These are phyloP conservation scores for Callorhinus ursinus DNA, from an alignment of 2,113 vertebrate genomes.

Conservation along the genomic window DNA sequence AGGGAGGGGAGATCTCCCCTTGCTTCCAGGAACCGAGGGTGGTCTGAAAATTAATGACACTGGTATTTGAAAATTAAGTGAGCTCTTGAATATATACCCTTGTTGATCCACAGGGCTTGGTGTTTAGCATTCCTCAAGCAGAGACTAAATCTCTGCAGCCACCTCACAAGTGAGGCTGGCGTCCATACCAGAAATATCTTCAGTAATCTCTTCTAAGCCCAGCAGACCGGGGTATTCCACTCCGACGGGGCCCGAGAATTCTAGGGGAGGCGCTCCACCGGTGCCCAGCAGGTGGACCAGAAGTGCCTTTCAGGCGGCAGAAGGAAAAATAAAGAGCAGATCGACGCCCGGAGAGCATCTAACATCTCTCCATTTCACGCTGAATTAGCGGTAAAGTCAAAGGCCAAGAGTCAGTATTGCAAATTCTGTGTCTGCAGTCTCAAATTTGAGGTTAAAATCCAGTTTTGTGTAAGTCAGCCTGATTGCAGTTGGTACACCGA, in stretches of 20 bases:
- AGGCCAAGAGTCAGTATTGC: background rate
- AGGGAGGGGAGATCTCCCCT: constrained; percentile 82
- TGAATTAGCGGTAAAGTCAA: background rate
- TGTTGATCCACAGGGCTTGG: constrained; percentile 85
- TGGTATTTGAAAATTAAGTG: constrained; percentile 87
- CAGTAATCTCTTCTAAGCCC: constrained; percentile 81
- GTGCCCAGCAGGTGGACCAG: constrained; percentile 72
- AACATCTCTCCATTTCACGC: background rate
- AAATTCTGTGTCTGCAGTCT: background rate
- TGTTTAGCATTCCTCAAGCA: constrained; percentile 89
- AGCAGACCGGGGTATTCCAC: background rate
- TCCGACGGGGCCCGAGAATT: constrained; percentile 16
- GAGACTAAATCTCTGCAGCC: constrained; percentile 88
- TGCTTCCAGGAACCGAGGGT: constrained; percentile 87
- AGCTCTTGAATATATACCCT: constrained; percentile 87
- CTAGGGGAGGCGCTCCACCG: background rate
- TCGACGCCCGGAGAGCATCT: background rate
- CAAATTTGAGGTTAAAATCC: constrained; percentile 34
- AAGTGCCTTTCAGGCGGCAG: background rate
- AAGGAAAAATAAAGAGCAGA: background rate
- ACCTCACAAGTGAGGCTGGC: constrained; percentile 87
- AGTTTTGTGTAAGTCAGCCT: background rate
- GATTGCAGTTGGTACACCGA: background rate
- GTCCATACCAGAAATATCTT: constrained; percentile 84
- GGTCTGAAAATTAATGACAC: constrained; percentile 89